Base-by-base conservation (phyloP, 2,797 vertebrate genomes). In the Enteromius treurensis region DNA sequence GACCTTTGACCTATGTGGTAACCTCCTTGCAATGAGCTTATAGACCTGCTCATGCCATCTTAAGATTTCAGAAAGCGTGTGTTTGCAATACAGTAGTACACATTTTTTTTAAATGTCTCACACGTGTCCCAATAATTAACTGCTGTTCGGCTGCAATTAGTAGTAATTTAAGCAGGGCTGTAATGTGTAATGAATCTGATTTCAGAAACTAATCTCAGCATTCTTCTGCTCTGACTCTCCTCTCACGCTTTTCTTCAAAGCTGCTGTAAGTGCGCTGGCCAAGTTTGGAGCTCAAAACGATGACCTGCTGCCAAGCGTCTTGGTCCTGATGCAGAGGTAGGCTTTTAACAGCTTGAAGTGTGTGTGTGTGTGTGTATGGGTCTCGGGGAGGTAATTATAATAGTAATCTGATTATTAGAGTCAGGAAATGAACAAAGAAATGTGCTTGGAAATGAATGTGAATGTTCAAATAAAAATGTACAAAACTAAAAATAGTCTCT, bases 261-360 rank as follows among this genome's bases (percentile, higher is more conserved):
- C 98, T 74, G 98, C 98, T 0, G 97, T 99, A 76, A 99, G 97
- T 8, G 98, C 98, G 1, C 87, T 99, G 90, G 98, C 98, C 1
- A 99, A 99, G 88, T 99, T 99, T 91, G 98, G 98, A 81, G 98
- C 98, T 81, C 98, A 99, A 93, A 99, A 99, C 17, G 98, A 99
- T 34, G 96, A 94, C 82, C 95, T 99, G 82, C 96, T 99, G 14
- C 98, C 97, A 0, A 99, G 97, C 67, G 96, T 99, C 85, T 92
- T 99, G 90, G 97, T 99, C 69, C 96, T 99, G 37, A 94, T 99
- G 92, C 97, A 99, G 90, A 97, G 98, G 98, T 98, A 91, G 91
- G 88, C 1, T 23, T n/a, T 21, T 0, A 77, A 21, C 14, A 13
- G 26, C 34, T 26, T 37, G 5, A 67, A 17, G 29, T 17, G 3